A percentile compares a stretch with the other conserved stretches of the same genome.
phyloP scores from a whole-genome alignment of 2,113 vertebrate genomes.

The crab-eating macaque (Macaca fascicularis) region DNA sequence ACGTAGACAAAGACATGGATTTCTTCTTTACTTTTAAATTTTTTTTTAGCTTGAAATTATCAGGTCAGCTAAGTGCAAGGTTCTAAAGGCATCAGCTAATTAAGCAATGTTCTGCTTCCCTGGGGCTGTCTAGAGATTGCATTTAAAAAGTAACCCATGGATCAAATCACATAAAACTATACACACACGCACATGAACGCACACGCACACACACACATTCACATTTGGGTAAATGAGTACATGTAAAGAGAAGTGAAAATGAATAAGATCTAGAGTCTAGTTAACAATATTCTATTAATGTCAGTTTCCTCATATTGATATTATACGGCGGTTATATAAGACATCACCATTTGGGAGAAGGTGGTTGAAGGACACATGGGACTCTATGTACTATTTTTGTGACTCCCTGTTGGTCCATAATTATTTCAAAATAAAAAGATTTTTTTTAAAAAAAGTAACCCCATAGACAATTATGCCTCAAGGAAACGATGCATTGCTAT shows the following conservation, averaged over 20 bases:
- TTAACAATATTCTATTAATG: not conserved
- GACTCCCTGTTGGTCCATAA: not conserved
- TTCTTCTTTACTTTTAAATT: not conserved
- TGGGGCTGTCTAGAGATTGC: not conserved
- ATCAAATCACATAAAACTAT: not conserved
- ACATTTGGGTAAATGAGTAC: not conserved
- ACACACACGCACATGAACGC: not conserved
- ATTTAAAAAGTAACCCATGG: not conserved
- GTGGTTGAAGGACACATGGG: not conserved
- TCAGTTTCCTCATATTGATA: not conserved
- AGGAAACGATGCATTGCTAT: not conserved
- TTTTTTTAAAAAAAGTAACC: not conserved
- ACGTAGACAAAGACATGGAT: constrained; percentile 10
- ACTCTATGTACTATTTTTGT: not conserved
- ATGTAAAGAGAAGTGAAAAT: not conserved
- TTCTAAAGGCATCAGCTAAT: constrained; percentile 41
- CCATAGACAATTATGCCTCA: not conserved
- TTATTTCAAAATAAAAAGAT: constrained; percentile 4
- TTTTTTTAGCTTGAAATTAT: constrained; percentile 29
- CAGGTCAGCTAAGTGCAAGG: not conserved
- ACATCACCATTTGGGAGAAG: not conserved
- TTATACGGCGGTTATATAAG: not conserved
- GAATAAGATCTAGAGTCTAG: not conserved
- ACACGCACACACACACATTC: not conserved
- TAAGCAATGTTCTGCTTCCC: not conserved